phyloP scores from a whole-genome alignment of 2,797 vertebrate species.

The Tapirus indicus region DNA sequence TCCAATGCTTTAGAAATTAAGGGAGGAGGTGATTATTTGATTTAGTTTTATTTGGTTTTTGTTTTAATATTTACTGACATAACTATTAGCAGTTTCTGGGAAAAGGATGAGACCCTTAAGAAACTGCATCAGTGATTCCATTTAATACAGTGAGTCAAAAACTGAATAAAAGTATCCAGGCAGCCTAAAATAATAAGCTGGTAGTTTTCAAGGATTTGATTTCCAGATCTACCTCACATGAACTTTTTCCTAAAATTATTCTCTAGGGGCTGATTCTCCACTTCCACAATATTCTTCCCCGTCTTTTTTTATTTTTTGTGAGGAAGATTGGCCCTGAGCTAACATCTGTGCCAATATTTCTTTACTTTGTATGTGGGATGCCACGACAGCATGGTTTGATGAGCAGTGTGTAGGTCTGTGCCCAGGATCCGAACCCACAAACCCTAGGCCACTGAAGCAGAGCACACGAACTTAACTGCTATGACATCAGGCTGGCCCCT shows the following conservation, averaged over 20 bases:
- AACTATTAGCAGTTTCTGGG: not conserved
- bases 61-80: not conserved
- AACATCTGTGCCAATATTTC: too few relatives aligned
- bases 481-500: too few relatives aligned
- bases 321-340: too few relatives aligned
- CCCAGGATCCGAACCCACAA: too few relatives aligned
- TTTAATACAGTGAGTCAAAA: not conserved
- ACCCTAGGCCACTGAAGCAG: too few relatives aligned
- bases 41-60: not conserved
- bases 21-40: not conserved
- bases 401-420: too few relatives aligned
- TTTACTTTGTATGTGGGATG: too few relatives aligned
- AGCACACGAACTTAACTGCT: too few relatives aligned
- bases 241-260: not conserved
- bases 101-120: not conserved
- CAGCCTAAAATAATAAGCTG: not conserved
- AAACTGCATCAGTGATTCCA: not conserved
- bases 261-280: not conserved
- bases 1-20: not conserved
- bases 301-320: too few relatives aligned
- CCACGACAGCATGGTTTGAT: too few relatives aligned
- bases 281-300: not conserved
- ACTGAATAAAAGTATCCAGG: not conserved
- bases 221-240: not conserved
- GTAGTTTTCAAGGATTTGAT: not conserved